A percentile compares a stretch with the other conserved stretches of the same genome.
Conservation (phyloP, 2,797 vertebrate species). For the Characodon lateralis region DNA sequence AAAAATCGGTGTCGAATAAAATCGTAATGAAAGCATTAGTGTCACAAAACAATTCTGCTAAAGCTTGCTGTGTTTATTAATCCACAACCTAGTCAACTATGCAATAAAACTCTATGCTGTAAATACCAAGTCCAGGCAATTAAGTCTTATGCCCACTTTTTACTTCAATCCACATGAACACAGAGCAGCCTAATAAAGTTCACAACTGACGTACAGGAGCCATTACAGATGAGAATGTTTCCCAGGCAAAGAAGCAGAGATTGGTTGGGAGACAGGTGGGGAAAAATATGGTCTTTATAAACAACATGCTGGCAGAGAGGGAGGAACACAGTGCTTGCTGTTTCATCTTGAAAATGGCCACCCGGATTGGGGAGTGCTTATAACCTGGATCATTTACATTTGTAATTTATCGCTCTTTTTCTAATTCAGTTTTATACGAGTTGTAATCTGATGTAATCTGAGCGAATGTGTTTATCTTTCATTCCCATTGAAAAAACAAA, state of each 20-base stretch:
- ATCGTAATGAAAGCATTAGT: too few relatives aligned
- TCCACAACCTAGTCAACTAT: constrained; percentile 2
- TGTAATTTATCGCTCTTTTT: neutral
- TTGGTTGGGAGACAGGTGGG: constrained; percentile 6
- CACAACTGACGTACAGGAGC: constrained; percentile 50
- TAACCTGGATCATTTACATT: neutral
- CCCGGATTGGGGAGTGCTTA: neutral
- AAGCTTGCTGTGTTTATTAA: neutral
- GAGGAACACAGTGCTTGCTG: constrained; percentile 36
- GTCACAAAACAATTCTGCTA: neutral
- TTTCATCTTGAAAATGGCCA: constrained; percentile 36
- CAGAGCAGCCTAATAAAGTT: constrained; percentile 12
- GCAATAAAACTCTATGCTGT: neutral
- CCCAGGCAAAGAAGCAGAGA: constrained; percentile 25
- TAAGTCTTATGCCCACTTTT: constrained; percentile 22
- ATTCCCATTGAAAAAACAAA: neutral
- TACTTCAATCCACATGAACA: constrained; percentile 31
- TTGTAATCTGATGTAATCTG: neutral
- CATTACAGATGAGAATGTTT: constrained; percentile 42
- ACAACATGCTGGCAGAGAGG: constrained; percentile 12
- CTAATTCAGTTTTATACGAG: neutral
- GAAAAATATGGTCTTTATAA: constrained; percentile 30
- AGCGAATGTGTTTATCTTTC: neutral
- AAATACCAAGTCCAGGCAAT: constrained; percentile 29
- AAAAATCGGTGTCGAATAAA: neutral